These are phyloP conservation scores for Anaspis maculata DNA, from an alignment of 2,888 invertebrate species.

Conservation along the genomic window DNA sequence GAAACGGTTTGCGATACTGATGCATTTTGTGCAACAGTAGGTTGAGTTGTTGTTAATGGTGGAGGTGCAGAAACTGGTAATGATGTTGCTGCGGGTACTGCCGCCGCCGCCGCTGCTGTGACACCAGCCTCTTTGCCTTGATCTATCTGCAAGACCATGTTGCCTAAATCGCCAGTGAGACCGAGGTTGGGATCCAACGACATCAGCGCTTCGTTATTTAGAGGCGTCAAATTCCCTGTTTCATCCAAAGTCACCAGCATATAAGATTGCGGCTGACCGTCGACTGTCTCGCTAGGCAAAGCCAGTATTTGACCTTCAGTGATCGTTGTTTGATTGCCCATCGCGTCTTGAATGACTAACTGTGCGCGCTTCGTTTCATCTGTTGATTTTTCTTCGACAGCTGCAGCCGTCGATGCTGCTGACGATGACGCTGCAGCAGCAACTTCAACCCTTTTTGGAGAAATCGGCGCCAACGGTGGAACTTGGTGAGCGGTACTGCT, in stretches of 20 bases:
- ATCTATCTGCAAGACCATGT: slow-evolving; percentile 48
- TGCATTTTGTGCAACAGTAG: too few relatives aligned
- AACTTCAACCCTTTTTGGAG: slow-evolving; percentile 20
- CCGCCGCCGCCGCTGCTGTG: neutral
- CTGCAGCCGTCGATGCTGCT: too few relatives aligned
- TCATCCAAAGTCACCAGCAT: slow-evolving; percentile 66
- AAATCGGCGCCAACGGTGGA: slow-evolving; percentile 30
- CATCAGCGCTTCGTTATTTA: slow-evolving; percentile 62
- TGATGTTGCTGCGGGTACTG: slow-evolving; percentile 10
- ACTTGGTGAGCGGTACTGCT: slow-evolving; percentile 14
- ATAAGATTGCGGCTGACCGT: slow-evolving; percentile 64
- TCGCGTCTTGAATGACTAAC: slow-evolving; percentile 39
- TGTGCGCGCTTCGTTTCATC: slow-evolving; percentile 20
- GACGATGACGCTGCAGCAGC: too few relatives aligned
- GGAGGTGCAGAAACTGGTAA: too few relatives aligned
- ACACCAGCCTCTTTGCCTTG: slow-evolving; percentile 27
- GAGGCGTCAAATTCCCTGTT: slow-evolving; percentile 59
- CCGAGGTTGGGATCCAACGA: slow-evolving; percentile 46
- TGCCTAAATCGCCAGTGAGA: slow-evolving; percentile 43
- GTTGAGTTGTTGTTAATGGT: too few relatives aligned
- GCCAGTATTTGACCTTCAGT: slow-evolving; percentile 61
- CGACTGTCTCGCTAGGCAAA: slow-evolving; percentile 63
- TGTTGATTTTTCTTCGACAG: slow-evolving; percentile 9
- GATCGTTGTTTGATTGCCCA: slow-evolving; percentile 42
- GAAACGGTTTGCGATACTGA: too few relatives aligned